These are phyloP conservation scores for Cygnus atratus DNA, from an alignment of 2,113 vertebrate genomes.

Conservation along the genomic window DNA sequence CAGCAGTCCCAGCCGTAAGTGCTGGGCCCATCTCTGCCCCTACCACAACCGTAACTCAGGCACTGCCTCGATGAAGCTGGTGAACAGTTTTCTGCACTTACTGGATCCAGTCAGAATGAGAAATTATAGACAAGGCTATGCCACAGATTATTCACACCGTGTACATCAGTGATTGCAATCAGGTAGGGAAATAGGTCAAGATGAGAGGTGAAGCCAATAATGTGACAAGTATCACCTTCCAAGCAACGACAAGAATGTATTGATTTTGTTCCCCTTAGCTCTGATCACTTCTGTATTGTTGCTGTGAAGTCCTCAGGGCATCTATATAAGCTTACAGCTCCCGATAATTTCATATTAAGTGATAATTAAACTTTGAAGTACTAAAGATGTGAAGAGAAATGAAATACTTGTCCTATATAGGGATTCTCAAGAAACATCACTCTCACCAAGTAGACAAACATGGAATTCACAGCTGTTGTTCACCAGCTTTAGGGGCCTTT, in stretches of 20 bases:
- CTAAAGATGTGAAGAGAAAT: background rate
- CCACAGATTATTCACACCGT: background rate
- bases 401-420: background rate
- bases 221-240: background rate
- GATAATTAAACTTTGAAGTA: background rate
- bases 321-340: background rate
- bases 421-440: background rate
- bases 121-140: background rate
- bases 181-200: slow-evolving; percentile 13
- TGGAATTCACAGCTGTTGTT: background rate
- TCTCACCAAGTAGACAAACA: background rate
- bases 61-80: background rate
- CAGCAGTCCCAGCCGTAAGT: background rate
- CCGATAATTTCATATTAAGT: background rate
- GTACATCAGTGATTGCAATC: slow-evolving; percentile 7
- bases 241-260: background rate
- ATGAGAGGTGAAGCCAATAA: slow-evolving; percentile 10
- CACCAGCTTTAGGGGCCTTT: background rate
- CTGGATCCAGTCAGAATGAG: background rate
- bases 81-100: background rate
- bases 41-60: background rate
- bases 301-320: background rate
- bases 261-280: slow-evolving; percentile 9
- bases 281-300: background rate
- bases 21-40: background rate